phyloP scores from a whole-genome alignment of 2,113 vertebrate species.

The Cryptotis parvus region DNA sequence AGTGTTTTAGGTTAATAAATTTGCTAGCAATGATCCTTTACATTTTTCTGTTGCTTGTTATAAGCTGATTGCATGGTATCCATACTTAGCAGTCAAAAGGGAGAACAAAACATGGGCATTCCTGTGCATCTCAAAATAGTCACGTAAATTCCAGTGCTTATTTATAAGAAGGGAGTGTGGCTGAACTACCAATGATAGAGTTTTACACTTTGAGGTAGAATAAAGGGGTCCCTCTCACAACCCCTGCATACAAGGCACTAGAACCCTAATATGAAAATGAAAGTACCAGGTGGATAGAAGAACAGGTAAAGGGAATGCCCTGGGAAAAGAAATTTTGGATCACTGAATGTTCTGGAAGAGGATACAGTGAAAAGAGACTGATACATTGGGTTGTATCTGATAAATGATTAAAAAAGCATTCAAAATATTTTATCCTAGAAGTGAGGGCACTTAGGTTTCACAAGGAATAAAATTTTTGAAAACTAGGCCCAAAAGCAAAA shows the following conservation, averaged over 20 bases:
- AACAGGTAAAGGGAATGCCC: neutral
- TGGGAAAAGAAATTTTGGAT: neutral
- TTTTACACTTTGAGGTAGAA: neutral
- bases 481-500: neutral
- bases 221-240: neutral
- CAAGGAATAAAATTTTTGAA: neutral
- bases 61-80: neutral
- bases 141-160: slow-evolving; percentile 36
- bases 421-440: neutral
- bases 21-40: slow-evolving; percentile 68
- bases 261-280: neutral
- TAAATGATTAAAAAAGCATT: neutral
- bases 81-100: slow-evolving; percentile 55
- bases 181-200: neutral
- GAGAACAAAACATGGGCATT: slow-evolving; percentile 49
- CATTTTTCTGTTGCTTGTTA: slow-evolving; percentile 48
- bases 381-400: neutral
- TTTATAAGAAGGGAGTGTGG: slow-evolving; percentile 15
- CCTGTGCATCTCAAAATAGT: slow-evolving; percentile 10
- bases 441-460: neutral
- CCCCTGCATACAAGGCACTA: neutral
- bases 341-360: rapidly evolving
- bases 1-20: slow-evolving; percentile 73
- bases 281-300: neutral
- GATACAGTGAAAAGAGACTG: neutral